Evolutionary conservation across 2,113 vertebrate species (phyloP).

Genomic region (Echinops telfairi): DNA sequence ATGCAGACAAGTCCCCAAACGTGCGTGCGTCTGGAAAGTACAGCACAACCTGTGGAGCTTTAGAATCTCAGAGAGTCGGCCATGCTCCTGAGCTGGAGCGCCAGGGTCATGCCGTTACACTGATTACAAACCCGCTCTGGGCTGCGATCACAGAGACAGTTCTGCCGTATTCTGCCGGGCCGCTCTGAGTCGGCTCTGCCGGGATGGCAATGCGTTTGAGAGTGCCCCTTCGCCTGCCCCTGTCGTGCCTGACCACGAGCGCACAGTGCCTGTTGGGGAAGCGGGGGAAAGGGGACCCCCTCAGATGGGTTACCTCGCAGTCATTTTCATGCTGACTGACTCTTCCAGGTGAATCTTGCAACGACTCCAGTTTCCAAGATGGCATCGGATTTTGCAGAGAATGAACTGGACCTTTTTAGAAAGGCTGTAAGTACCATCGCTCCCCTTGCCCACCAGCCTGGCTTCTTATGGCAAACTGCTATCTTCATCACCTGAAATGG

Average conservation of each 20-base stretch:
- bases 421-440: conserved; percentile 91
- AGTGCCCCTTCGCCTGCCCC: background rate
- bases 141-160: no score
- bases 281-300: no score
- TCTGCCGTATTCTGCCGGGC: background rate
- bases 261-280: background rate
- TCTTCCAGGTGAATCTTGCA: conserved; percentile 93
- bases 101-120: background rate
- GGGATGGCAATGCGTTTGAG: no score
- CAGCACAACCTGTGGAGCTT: background rate
- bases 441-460: background rate
- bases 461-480: background rate
- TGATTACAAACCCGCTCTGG: background rate
- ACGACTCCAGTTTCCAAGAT: conserved; percentile 94
- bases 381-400: conserved; percentile 96
- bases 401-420: conserved; percentile 96
- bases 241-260: background rate
- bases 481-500: conserved; percentile 49
- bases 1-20: background rate
- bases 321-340: background rate
- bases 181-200: no score
- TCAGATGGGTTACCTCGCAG: background rate
- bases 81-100: background rate
- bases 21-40: background rate
- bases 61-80: background rate